phyloP scores from a whole-genome alignment of 2,797 vertebrate genomes.

The Urophycis tenuis region DNA sequence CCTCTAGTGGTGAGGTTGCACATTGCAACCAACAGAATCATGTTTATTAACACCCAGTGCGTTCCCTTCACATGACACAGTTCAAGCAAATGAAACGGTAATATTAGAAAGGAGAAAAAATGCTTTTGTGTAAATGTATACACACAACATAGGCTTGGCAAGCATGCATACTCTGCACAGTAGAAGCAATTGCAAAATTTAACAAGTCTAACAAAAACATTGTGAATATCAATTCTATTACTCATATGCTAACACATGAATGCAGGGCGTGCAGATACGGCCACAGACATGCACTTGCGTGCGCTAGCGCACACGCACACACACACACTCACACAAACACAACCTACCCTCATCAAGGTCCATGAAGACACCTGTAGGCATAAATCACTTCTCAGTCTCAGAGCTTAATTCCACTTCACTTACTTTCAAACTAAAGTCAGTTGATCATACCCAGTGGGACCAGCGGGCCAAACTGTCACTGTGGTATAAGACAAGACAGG shows the following conservation, averaged over 20 bases:
- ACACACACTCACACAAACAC: constrained; percentile 18
- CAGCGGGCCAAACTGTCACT: background rate
- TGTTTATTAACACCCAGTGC: background rate
- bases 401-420: constrained; percentile 26
- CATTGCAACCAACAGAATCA: no score
- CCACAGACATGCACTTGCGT: background rate
- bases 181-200: background rate
- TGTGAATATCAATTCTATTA: background rate
- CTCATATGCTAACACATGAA: constrained; percentile 8
- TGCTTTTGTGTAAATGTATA: background rate
- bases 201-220: background rate
- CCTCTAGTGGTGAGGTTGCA: no score
- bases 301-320: constrained; percentile 26
- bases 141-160: background rate
- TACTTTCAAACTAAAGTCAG: background rate
- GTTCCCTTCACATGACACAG: background rate
- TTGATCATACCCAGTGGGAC: background rate
- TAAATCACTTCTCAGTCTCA: constrained; percentile 62
- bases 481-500: background rate
- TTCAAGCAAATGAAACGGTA: background rate
- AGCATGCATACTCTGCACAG: background rate
- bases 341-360: constrained; percentile 72
- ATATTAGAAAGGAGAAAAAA: background rate
- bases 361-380: constrained; percentile 75
- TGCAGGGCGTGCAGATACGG: no score